These are phyloP conservation scores for Drosophila sordidula DNA, from an alignment of 2,888 invertebrate genomes.

Conservation along the genomic window DNA sequence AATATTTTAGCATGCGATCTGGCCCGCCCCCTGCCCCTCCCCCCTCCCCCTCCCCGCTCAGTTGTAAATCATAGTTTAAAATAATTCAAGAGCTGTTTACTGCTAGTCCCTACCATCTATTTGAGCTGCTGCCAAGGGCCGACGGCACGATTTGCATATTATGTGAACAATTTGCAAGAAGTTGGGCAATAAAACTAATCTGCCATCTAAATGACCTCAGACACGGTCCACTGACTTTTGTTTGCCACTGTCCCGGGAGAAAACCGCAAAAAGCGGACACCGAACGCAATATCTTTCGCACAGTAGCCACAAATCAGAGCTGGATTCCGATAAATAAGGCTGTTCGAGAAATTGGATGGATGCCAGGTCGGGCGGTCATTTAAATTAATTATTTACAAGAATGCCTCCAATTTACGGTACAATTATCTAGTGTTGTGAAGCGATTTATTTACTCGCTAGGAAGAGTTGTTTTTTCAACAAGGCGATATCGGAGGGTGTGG, in stretches of 20 bases:
- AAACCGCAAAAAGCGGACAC: constrained; percentile 47
- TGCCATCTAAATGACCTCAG: constrained; percentile 75
- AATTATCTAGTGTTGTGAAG: constrained; percentile 54
- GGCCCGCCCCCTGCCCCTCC: no score
- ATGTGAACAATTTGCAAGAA: constrained; percentile 78
- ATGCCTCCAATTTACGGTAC: constrained; percentile 41
- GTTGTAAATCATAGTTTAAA: constrained; percentile 57
- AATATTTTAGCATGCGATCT: constrained; percentile 18
- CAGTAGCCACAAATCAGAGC: constrained; percentile 50
- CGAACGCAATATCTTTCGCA: constrained; percentile 14
- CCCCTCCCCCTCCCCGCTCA: not conserved
- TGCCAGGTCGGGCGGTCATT: constrained; percentile 28
- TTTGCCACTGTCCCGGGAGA: constrained; percentile 38
- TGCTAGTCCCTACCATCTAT: constrained; percentile 1
- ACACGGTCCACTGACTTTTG: constrained; percentile 68
- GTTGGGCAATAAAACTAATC: constrained; percentile 78
- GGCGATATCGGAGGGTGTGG: not conserved
- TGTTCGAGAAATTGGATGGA: constrained; percentile 13
- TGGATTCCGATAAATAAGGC: constrained; percentile 43
- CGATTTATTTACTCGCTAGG: constrained; percentile 42
- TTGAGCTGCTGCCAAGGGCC: constrained; percentile 37
- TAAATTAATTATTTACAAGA: constrained; percentile 63
- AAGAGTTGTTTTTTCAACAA: not conserved
- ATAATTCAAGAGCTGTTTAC: constrained; percentile 36
- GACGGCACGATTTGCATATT: constrained; percentile 71